Conservation (phyloP, 2,888 invertebrate genomes). For the Ornithoptera alexandrae region DNA sequence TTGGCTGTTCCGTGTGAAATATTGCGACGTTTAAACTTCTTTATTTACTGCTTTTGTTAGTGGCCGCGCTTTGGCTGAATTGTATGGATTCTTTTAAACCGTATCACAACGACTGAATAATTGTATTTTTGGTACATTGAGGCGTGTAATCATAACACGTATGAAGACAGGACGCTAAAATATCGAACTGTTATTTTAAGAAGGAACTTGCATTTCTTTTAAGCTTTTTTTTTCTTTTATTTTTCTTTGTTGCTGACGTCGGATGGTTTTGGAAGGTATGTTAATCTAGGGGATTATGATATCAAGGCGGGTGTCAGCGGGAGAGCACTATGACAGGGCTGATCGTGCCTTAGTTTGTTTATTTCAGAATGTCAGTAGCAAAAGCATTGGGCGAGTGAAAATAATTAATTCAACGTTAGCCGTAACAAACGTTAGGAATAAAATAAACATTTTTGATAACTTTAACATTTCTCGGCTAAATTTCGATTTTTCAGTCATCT, state of each 20-base stretch:
- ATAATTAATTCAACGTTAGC: constrained; percentile 24
- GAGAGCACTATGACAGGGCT: constrained; percentile 63
- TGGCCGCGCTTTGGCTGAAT: constrained; percentile 28
- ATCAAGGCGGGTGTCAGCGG: constrained; percentile 58
- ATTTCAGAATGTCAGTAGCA: constrained; percentile 53
- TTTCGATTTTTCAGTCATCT: background rate
- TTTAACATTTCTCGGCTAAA: background rate
- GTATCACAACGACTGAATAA: constrained; percentile 28
- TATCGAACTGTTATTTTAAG: constrained; percentile 36
- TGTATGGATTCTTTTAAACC: constrained; percentile 39
- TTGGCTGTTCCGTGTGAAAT: constrained; percentile 51
- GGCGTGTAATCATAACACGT: constrained; percentile 23
- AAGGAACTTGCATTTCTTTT: constrained; percentile 26
- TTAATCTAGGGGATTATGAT: constrained; percentile 67
- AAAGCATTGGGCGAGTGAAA: constrained; percentile 37
- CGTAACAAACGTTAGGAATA: constrained; percentile 7
- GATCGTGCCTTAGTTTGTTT: constrained; percentile 63
- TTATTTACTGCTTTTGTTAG: constrained; percentile 69
- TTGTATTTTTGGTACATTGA: constrained; percentile 29
- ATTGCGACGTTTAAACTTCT: constrained; percentile 59
- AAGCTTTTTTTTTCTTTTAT: constrained; percentile 20
- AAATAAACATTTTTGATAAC: constrained; percentile 15
- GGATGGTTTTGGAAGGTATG: constrained; percentile 44
- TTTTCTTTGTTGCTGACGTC: constrained; percentile 41
- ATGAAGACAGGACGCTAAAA: constrained; percentile 25